Evolutionary conservation across 2,888 invertebrate species (phyloP), one percentile per base, ranked within the genome.

Genomic region (Amphipyra tragopoginis): DNA sequence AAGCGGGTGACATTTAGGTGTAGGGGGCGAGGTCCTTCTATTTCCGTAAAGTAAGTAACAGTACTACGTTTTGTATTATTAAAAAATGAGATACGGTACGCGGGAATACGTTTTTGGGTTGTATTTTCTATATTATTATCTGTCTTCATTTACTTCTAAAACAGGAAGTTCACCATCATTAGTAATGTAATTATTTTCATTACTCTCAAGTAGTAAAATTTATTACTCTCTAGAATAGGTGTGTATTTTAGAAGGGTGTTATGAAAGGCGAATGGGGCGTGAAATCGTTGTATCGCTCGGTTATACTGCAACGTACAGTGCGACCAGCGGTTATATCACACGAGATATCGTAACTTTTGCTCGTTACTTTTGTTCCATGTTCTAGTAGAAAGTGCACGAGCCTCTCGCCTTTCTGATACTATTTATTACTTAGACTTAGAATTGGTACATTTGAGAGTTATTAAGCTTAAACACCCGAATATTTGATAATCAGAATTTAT

Each of bases 301-400:
- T 36, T 75, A 72, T 74, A 82, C 79, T 78, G 85, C 83, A 83
- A 78, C 68, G 72, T 70, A 73, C 74, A 71, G 78, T 54, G 81
- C 84, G 79, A 65, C 73, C 72, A 65, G 80, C 80, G 78, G 86
- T 93, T 92, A 93, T 93, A 91, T 93, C 93, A 93, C 87, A 82
- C 82, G 81, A 89, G 88, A 85, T 88, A 91, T 91, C 90, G 91
- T 90, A 90, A 90, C 90, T 92, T 88, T 89, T 89, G 90, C 90
- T 89, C 85, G 84, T 88, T 87, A 86, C 87, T 87, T 88, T 88
- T 87, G 86, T 87, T 83, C 79, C 83, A 85, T 86, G 86, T 81
- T 87, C 83, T 87, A 87, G 86, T 92, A 93, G 93, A 93, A 93
- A 93, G 93, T 92, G 85, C 84, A 83, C 86, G 79, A 86, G 84